A percentile compares a stretch with the other conserved stretches of the same genome.
These are phyloP conservation scores for Pachyuromys duprasi DNA, from an alignment of 2,797 vertebrate species.

Conservation along the genomic window DNA sequence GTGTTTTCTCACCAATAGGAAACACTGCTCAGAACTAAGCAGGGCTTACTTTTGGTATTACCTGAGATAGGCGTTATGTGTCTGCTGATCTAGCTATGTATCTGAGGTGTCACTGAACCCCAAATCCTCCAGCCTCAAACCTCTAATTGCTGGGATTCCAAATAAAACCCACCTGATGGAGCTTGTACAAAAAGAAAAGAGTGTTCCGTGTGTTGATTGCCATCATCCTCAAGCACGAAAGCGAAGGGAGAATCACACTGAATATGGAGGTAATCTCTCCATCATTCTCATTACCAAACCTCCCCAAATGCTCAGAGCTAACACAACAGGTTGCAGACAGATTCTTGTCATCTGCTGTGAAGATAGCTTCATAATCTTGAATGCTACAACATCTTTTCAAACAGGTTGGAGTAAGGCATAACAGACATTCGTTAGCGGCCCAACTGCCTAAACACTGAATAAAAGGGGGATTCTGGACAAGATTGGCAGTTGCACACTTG, in stretches of 20 bases:
- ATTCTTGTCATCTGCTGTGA: conserved; percentile 73
- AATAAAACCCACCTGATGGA: neutral
- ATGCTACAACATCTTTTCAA: conserved; percentile 71
- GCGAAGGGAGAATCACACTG: conserved; percentile 13
- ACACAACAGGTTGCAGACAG: conserved; percentile 54
- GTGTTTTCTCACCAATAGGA: neutral
- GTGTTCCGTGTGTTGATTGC: neutral
- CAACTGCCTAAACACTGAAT: conserved; percentile 37
- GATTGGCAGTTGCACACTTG: conserved; percentile 47
- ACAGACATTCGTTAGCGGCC: conserved; percentile 58
- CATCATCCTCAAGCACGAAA: neutral
- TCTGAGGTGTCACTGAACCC: neutral
- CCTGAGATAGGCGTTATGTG: neutral
- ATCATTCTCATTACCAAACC: conserved; percentile 21
- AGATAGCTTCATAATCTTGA: conserved; percentile 46
- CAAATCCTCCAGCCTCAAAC: neutral
- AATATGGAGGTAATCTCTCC: neutral
- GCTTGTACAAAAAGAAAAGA: neutral
- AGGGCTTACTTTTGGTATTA: too few relatives aligned
- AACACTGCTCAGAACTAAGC: neutral
- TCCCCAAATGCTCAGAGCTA: conserved; percentile 45
- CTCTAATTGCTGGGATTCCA: neutral
- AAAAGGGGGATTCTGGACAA: conserved; percentile 19
- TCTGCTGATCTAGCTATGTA: neutral
- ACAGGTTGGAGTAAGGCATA: conserved; percentile 67